Evolutionary conservation across 2,888 invertebrate species (phyloP).

Genomic region (Flabesymbios commensalis): DNA sequence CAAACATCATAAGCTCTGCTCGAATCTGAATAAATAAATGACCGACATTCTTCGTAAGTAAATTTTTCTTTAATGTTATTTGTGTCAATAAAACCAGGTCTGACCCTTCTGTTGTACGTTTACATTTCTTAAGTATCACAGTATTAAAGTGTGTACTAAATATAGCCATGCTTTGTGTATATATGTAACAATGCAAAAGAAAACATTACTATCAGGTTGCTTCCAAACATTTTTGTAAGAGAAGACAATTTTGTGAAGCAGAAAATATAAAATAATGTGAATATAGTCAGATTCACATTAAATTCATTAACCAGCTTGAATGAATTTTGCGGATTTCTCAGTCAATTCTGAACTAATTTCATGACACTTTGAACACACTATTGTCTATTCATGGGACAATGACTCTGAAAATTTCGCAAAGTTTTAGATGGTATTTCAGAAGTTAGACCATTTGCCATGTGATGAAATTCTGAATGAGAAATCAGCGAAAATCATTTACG

Average conservation of each 20-base stretch:
- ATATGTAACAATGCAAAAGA: neutral
- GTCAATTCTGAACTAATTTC: no score
- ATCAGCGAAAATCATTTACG: no score
- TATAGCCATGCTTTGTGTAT: neutral
- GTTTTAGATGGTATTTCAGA: no score
- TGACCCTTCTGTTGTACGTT: neutral
- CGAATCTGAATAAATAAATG: slow-evolving; percentile 69
- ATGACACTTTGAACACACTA: no score
- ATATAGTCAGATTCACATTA: no score
- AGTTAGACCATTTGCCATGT: no score
- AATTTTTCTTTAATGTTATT: no score
- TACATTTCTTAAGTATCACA: neutral
- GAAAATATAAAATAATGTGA: neutral
- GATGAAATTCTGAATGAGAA: no score
- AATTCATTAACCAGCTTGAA: no score
- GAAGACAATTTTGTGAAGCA: neutral
- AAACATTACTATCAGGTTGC: neutral
- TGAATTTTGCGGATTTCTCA: no score
- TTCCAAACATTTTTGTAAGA: neutral
- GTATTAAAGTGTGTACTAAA: neutral
- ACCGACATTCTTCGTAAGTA: neutral
- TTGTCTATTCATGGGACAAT: no score
- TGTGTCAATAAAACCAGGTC: neutral
- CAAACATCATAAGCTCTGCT: slow-evolving; percentile 75
- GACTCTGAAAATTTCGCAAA: no score